phyloP scores from a whole-genome alignment of 1,140 invertebrate genomes.

The Monomorium pharaonis region DNA sequence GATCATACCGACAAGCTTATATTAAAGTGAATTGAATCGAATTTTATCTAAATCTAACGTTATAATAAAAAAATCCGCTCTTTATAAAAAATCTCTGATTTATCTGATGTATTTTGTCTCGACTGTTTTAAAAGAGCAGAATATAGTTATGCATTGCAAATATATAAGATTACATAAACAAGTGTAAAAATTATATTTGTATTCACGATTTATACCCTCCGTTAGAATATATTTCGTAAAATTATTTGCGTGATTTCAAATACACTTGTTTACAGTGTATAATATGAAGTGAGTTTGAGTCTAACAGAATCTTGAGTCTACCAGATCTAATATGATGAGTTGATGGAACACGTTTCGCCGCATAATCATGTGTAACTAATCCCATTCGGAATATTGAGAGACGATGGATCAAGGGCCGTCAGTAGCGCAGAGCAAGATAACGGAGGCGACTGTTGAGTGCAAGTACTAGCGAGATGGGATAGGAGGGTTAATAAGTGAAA shows the following conservation, averaged over 20 bases:
- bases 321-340: not conserved
- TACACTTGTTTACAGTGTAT: not conserved
- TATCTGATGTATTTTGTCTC: not conserved
- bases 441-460: not conserved
- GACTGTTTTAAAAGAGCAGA: not conserved
- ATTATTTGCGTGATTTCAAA: not conserved
- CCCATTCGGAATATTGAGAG: not conserved
- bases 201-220: not conserved
- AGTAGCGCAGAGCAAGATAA: slow-evolving; percentile 10
- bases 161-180: not conserved
- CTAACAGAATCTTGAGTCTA: not conserved
- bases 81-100: not conserved
- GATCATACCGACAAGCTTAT: not conserved
- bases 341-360: not conserved
- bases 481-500: slow-evolving; percentile 63
- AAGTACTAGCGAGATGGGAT: not conserved
- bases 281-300: not conserved
- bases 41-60: not conserved
- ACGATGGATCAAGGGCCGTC: not conserved
- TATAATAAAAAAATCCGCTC: not conserved
- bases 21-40: not conserved
- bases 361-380: slow-evolving; percentile 27
- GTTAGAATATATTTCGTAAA: not conserved
- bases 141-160: not conserved
- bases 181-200: not conserved